These are phyloP conservation scores for Clarias pachynema DNA, from an alignment of 2,797 vertebrate genomes.

Conservation along the genomic window DNA sequence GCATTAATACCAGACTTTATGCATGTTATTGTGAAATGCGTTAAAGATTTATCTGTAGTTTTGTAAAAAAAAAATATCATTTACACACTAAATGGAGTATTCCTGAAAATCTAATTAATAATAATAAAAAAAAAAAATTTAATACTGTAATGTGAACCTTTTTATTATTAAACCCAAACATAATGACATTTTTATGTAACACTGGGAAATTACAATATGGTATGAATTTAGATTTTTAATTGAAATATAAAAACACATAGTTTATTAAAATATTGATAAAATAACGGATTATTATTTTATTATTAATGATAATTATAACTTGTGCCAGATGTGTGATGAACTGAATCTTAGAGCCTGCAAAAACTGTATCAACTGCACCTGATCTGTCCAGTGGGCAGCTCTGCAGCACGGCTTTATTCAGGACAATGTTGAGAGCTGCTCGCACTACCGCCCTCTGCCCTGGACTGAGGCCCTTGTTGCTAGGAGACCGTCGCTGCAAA, in stretches of 20 bases:
- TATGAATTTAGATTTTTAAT: not conserved
- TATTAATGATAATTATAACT: not conserved
- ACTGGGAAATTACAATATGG: not conserved
- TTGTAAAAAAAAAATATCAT: not conserved
- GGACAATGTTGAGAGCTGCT: slow-evolving; percentile 92
- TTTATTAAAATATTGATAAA: not conserved
- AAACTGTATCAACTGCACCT: slow-evolving; percentile 69
- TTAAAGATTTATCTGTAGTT: not conserved
- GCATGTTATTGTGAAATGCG: not conserved
- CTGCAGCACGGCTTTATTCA: slow-evolving; percentile 89
- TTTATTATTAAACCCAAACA: too few relatives aligned
- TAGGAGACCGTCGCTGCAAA: slow-evolving; percentile 68
- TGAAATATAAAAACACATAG: not conserved
- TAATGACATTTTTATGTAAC: not conserved
- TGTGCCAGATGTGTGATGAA: not conserved
- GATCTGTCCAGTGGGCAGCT: slow-evolving; percentile 86
- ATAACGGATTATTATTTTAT: too few relatives aligned
- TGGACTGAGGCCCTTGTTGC: slow-evolving; percentile 78
- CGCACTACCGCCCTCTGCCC: slow-evolving; percentile 92
- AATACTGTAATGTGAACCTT: not conserved
- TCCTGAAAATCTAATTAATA: not conserved
- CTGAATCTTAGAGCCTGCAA: not conserved
- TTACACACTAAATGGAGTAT: not conserved
- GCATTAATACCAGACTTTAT: not conserved
- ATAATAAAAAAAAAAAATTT: not conserved